Conservation (phyloP, 2,113 vertebrate genomes). For the Capricornis sumatraensis region DNA sequence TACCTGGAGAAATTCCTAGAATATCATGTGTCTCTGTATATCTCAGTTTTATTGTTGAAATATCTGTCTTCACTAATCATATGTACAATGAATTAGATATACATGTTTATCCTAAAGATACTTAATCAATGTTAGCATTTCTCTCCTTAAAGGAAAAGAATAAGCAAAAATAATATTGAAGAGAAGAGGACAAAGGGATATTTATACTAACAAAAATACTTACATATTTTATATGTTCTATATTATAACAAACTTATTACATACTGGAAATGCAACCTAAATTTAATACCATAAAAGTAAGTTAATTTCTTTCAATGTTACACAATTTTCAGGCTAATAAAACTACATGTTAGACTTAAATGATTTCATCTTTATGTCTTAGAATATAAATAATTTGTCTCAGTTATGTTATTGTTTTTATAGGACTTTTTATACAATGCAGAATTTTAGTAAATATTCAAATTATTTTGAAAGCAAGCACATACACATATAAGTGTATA, state of each 20-base stretch:
- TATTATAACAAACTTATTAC: background rate
- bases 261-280: background rate
- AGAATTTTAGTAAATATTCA: background rate
- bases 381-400: background rate
- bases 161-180: background rate
- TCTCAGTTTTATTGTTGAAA: background rate
- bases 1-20: background rate
- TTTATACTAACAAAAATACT: background rate
- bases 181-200: background rate
- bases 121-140: background rate
- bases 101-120: background rate
- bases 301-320: background rate
- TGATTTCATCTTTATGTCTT: background rate
- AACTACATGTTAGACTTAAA: background rate
- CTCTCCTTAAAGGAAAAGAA: background rate
- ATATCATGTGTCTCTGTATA: accelerated
- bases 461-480: background rate
- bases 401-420: background rate
- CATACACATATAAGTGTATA: background rate
- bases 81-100: background rate
- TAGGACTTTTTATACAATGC: no score
- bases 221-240: background rate
- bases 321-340: background rate
- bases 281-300: background rate
- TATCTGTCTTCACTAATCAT: background rate